A percentile compares a stretch with the other conserved stretches of the same genome.
Conservation (phyloP, 1,140 invertebrate genomes). For the Diachasma alloeum region DNA sequence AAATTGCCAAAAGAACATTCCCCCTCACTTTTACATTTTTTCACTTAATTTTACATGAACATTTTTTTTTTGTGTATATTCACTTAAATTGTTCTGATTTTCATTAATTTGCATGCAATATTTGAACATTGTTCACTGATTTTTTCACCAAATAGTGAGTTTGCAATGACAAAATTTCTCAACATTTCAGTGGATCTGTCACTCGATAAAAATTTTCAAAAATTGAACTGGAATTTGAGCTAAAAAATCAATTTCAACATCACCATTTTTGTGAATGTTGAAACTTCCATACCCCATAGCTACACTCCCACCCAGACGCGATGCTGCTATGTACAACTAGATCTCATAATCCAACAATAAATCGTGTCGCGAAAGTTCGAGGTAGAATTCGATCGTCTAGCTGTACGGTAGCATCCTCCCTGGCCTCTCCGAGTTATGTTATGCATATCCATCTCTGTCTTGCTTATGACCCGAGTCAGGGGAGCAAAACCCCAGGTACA, state of each 20-base stretch:
- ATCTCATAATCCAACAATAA: slow-evolving; percentile 15
- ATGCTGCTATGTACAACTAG: not conserved
- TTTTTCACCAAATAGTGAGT: too few species aligned
- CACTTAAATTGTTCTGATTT: too few species aligned
- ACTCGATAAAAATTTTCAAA: too few species aligned
- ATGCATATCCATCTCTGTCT: not conserved
- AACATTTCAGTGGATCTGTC: too few species aligned
- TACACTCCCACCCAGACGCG: not conserved
- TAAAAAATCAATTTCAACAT: too few species aligned
- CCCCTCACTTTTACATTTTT: too few species aligned
- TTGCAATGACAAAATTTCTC: too few species aligned
- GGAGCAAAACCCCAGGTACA: not conserved
- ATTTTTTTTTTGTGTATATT: too few species aligned
- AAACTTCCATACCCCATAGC: not conserved
- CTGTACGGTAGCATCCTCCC: not conserved
- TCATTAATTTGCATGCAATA: too few species aligned
- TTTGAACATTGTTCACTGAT: too few species aligned
- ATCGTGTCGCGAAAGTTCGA: slow-evolving; percentile 4
- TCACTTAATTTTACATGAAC: too few species aligned
- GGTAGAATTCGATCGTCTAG: not conserved
- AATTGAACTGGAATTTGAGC: not conserved
- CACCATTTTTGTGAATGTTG: not conserved
- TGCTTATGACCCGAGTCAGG: not conserved
- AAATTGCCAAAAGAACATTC: too few species aligned
- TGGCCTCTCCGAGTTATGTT: not conserved